These are phyloP conservation scores for Prunella fulvescens DNA, from an alignment of 2,113 vertebrate species.

Conservation along the genomic window DNA sequence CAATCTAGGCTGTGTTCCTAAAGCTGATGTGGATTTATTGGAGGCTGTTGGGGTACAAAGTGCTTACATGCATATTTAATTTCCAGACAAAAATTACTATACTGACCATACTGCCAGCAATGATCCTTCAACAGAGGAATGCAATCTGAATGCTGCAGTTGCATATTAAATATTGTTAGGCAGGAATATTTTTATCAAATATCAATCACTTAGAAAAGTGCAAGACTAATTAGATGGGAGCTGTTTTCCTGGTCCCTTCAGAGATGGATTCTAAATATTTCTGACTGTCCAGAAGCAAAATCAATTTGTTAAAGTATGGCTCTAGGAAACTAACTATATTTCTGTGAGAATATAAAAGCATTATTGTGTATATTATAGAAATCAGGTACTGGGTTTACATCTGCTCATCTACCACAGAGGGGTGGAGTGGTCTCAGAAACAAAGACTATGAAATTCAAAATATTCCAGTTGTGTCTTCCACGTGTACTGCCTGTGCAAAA, in stretches of 20 bases:
- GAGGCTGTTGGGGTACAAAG: not conserved
- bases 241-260: not conserved
- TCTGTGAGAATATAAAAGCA: not conserved
- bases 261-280: not conserved
- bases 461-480: not conserved
- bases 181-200: not conserved
- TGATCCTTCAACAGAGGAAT: not conserved
- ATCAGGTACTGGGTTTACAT: not conserved
- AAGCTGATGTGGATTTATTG: not conserved
- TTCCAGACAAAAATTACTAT: not conserved
- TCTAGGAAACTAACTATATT: not conserved
- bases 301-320: not conserved
- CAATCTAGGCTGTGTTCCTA: not conserved
- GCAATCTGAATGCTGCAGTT: not conserved
- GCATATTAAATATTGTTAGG: not conserved
- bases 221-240: not conserved
- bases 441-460: not conserved
- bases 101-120: not conserved
- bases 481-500: not conserved
- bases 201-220: not conserved
- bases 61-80: not conserved
- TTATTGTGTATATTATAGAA: not conserved
- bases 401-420: not conserved
- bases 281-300: not conserved
- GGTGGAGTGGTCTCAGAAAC: fast-evolving